Evolutionary conservation across 2,113 vertebrate genomes (phyloP).

Genomic region (Donacobius atricapilla): DNA sequence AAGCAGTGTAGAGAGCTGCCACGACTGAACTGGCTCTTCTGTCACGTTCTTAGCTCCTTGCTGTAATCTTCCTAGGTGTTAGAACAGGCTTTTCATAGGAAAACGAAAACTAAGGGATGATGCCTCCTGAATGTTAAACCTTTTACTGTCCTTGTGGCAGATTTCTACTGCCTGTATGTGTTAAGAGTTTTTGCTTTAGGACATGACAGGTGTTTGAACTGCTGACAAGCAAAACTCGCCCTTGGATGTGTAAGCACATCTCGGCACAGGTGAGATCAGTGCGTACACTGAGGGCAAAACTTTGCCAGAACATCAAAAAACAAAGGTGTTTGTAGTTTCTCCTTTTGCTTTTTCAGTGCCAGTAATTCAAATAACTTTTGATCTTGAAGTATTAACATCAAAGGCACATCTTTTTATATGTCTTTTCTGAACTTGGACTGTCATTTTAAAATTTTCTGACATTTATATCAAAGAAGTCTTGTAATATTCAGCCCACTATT

Average conservation of each 20-base stretch:
- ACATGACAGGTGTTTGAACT: slow-evolving; percentile 76
- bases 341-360: slow-evolving; percentile 51
- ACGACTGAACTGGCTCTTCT: background rate
- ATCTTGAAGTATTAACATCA: slow-evolving; percentile 67
- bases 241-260: slow-evolving; percentile 43
- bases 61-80: slow-evolving; percentile 30
- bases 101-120: slow-evolving; percentile 66
- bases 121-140: slow-evolving; percentile 57
- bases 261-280: background rate
- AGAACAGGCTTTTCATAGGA: slow-evolving; percentile 9
- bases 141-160: slow-evolving; percentile 40
- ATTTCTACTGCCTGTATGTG: slow-evolving; percentile 50
- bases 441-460: slow-evolving; percentile 69
- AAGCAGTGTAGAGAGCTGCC: slow-evolving; percentile 42
- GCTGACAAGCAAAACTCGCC: slow-evolving; percentile 54
- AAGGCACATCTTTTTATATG: slow-evolving; percentile 67
- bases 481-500: slow-evolving; percentile 46
- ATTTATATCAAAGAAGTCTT: slow-evolving; percentile 66
- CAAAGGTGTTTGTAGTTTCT: slow-evolving; percentile 46
- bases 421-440: slow-evolving; percentile 68
- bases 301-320: background rate
- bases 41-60: slow-evolving; percentile 23
- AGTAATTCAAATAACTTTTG: slow-evolving; percentile 74
- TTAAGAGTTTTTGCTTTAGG: slow-evolving; percentile 49
- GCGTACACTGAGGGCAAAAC: slow-evolving; percentile 38